Evolutionary conservation across 2,888 invertebrate genomes (phyloP).

Genomic region (Diaphora mendica): DNA sequence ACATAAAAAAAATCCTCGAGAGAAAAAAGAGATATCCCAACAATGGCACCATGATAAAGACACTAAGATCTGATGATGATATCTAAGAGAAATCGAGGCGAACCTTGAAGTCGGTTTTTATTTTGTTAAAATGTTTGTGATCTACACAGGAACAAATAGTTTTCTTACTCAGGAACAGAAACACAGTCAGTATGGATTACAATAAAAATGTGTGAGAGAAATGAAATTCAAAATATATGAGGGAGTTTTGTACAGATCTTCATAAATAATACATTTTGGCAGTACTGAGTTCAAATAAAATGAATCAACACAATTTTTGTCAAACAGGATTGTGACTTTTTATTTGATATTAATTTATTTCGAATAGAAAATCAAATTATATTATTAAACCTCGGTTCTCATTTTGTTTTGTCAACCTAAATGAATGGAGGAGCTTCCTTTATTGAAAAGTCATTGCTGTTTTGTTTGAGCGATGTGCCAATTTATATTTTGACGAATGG

Average conservation of each 20-base stretch:
- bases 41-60: too few relatives aligned
- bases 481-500: not conserved
- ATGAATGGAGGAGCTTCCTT: not conserved
- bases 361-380: slow-evolving; percentile 12
- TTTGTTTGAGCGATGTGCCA: not conserved
- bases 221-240: not conserved
- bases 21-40: too few relatives aligned
- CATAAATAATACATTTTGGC: not conserved
- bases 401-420: not conserved
- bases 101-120: too few relatives aligned
- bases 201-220: not conserved
- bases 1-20: too few relatives aligned
- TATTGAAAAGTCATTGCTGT: not conserved
- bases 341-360: slow-evolving; percentile 3
- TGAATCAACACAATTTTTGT: slow-evolving; percentile 1
- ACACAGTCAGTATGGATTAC: not conserved
- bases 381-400: not conserved
- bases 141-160: not conserved
- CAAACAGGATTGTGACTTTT: not conserved
- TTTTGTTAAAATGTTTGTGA: too few relatives aligned
- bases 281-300: not conserved
- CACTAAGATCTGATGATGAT: too few relatives aligned
- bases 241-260: not conserved
- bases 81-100: too few relatives aligned
- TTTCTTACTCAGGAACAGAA: too few relatives aligned